phyloP scores from a whole-genome alignment of 2,888 invertebrate genomes.

The Phasia obesa region DNA sequence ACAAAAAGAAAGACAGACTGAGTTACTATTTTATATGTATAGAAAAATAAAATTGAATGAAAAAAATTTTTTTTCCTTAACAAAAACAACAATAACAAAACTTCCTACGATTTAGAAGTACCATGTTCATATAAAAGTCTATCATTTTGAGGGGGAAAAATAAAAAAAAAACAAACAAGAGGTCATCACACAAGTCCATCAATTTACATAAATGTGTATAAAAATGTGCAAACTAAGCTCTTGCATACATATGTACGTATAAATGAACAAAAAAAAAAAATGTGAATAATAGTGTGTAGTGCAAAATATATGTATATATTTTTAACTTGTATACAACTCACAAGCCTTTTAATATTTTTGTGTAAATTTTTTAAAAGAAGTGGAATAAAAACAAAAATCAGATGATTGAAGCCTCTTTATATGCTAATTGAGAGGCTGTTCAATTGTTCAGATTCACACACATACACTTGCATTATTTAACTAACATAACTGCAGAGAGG shows the following conservation, averaged over 20 bases:
- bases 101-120: background rate
- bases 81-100: background rate
- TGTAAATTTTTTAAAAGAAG: slow-evolving; percentile 6
- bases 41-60: too few relatives aligned
- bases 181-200: slow-evolving; percentile 42
- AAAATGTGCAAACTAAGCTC: slow-evolving; percentile 14
- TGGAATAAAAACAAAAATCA: slow-evolving; percentile 8
- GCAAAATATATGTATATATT: background rate
- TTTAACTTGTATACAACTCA: background rate
- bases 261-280: too few relatives aligned
- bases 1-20: too few relatives aligned
- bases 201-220: slow-evolving; percentile 27
- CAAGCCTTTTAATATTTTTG: slow-evolving; percentile 9
- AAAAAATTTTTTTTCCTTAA: too few relatives aligned
- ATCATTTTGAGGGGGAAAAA: background rate
- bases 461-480: background rate
- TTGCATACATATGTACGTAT: background rate
- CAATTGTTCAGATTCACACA: background rate
- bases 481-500: background rate
- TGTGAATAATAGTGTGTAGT: too few relatives aligned
- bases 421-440: slow-evolving; percentile 67
- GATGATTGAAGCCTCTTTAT: slow-evolving; percentile 53
- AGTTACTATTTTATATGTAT: slow-evolving; percentile 10
- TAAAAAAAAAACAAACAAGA: slow-evolving; percentile 18
- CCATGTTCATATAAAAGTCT: slow-evolving; percentile 30